Percentiles rank a stretch among this genome's conserved stretches.
phyloP scores from a whole-genome alignment of 2,113 vertebrate genomes.

The Rhinogobius similis region DNA sequence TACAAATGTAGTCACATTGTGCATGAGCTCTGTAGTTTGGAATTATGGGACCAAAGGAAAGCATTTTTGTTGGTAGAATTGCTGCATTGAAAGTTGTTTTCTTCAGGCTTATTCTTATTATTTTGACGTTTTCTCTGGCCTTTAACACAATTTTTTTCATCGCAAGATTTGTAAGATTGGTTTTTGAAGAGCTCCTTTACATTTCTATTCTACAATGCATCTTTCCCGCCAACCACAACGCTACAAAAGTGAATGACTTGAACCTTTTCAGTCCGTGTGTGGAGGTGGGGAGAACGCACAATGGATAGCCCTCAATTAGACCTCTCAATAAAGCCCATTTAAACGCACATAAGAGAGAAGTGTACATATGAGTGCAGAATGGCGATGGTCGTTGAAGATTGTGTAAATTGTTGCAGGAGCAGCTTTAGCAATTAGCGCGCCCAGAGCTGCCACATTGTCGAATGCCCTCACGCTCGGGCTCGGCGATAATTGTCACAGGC shows the following conservation, averaged over 20 bases:
- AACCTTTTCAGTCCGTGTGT: conserved; percentile 63
- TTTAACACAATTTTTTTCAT: too few relatives aligned
- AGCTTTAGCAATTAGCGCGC: conserved; percentile 73
- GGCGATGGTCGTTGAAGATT: conserved; percentile 42
- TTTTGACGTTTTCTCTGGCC: too few relatives aligned
- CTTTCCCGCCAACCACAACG: background rate
- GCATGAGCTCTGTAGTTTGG: too few relatives aligned
- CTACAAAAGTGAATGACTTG: conserved; percentile 64
- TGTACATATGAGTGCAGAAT: conserved; percentile 36
- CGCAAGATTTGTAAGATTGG: background rate
- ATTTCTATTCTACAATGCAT: background rate
- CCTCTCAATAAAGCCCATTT: conserved; percentile 51
- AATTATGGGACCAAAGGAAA: too few relatives aligned
- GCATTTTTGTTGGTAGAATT: too few relatives aligned
- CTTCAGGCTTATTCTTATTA: too few relatives aligned
- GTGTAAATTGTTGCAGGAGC: conserved; percentile 50
- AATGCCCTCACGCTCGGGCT: conserved; percentile 69
- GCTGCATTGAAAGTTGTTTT: too few relatives aligned
- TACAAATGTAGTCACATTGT: too few relatives aligned
- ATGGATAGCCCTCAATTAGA: conserved; percentile 51
- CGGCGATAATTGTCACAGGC: conserved; percentile 74
- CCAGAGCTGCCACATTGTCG: conserved; percentile 68
- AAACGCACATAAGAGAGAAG: conserved; percentile 32
- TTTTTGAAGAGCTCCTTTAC: background rate
- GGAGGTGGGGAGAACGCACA: conserved; percentile 58